Conservation (phyloP, 2,797 vertebrate species). For the Mus spretus region DNA sequence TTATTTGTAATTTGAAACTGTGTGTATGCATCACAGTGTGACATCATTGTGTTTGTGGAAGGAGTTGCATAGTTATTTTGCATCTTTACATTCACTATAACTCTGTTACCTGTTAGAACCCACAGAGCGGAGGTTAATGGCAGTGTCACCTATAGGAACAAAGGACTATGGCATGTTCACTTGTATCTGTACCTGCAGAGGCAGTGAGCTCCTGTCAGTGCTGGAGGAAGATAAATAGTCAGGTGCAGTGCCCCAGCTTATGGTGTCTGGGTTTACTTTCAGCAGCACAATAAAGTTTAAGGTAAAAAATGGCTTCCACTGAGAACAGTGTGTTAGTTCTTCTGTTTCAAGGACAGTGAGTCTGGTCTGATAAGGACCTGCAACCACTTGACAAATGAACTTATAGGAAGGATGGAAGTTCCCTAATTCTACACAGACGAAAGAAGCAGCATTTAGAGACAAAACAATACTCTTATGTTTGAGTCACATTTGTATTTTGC, state of each 20-base stretch:
- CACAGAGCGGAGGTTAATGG: too few species aligned
- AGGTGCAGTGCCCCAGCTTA: not conserved
- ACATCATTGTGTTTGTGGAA: not conserved
- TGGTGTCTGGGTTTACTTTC: not conserved
- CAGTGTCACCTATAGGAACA: too few species aligned
- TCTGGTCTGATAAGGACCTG: constrained; percentile 67
- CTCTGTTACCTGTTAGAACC: not conserved
- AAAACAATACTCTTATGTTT: not conserved
- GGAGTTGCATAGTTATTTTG: too few species aligned
- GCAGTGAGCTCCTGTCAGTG: not conserved
- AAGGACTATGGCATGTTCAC: not conserved
- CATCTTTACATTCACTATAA: not conserved
- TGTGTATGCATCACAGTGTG: not conserved
- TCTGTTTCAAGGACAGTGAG: constrained; percentile 20
- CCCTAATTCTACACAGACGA: constrained; percentile 13
- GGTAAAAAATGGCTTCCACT: constrained; percentile 38
- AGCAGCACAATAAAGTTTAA: not conserved
- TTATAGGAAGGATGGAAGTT: constrained; percentile 52
- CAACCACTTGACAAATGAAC: constrained; percentile 63
- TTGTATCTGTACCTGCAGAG: not conserved
- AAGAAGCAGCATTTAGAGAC: not conserved
- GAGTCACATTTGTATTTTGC: constrained; percentile 48
- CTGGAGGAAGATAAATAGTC: not conserved
- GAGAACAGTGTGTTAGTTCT: not conserved
- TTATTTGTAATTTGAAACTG: not conserved